A percentile compares a stretch with the other conserved stretches of the same genome.
Conservation (phyloP, 2,113 vertebrate genomes). For the Carollia perspicillata region DNA sequence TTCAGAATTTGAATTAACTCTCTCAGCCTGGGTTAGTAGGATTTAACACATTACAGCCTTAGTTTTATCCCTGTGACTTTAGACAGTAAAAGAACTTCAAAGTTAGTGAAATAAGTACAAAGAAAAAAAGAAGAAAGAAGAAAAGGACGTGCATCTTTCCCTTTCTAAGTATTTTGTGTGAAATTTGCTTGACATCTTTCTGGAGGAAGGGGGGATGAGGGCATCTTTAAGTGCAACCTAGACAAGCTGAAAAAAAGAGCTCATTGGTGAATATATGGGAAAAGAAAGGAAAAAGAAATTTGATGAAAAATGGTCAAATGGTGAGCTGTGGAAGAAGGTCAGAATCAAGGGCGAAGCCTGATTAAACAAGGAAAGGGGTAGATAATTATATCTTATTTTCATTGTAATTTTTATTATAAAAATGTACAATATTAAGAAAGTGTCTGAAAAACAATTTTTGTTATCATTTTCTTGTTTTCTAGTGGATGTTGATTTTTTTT, state of each 20-base stretch:
- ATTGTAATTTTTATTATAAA: conserved; percentile 15
- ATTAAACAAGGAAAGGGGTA: neutral
- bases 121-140: neutral
- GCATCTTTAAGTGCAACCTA: neutral
- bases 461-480: neutral
- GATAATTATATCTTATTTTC: neutral
- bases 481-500: neutral
- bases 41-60: neutral
- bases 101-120: neutral
- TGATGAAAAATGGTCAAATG: neutral
- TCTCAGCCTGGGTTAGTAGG: neutral
- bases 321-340: neutral
- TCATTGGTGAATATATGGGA: neutral
- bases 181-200: neutral
- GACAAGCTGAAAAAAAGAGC: neutral
- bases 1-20: conserved; percentile 38
- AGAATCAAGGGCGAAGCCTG: neutral
- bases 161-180: neutral
- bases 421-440: neutral
- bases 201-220: neutral
- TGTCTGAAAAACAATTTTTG: neutral
- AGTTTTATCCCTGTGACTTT: neutral
- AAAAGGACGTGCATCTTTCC: neutral
- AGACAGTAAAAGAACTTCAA: conserved; percentile 22
- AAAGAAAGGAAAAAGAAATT: neutral